Base-by-base conservation (phyloP, 23 tunicate genomes). In the Trididemnum miniatum region DNA sequence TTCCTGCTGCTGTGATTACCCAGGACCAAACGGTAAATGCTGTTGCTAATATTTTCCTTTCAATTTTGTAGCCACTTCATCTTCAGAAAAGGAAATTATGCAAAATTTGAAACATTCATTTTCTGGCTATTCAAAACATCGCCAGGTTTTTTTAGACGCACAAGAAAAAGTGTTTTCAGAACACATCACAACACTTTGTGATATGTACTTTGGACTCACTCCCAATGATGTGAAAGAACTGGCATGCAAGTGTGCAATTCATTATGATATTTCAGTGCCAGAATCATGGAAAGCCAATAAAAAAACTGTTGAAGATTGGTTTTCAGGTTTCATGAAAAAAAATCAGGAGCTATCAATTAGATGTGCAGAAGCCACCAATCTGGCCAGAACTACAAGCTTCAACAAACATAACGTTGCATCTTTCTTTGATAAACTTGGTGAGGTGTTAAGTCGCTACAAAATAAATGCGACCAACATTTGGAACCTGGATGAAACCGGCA, bases 401-500 rank as follows among this genome's bases (percentile, higher is more conserved):
- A 81, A 81, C 30, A 65, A 66, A n/a, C 76, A 65, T 71, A 81
- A 38, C 5, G 85, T 81, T 7, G 60, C 12, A 9, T 31, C 23
- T 31, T 81, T 81, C 35, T 81, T 71, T 35, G 31, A 81, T 26
- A 81, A 81, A 35, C 76, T 35, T 3, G 31, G 35, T 38, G 76
- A 64, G 34, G 52, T 64, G 3, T 33, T 81, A 34, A 31, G 27
- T 38, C 50, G 51, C 22, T 25, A 81, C 25, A 33, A 71, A 4
- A 71, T 33, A 34, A 29, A 35, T 32, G 77, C 83, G 2, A 25
- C 51, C n/a, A 31, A 81, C 22, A 15, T 81, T 2, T 66, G 72
- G 60, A 71, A 81, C 80, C 2, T 81, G 18, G 85, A 81, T 65
- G 80, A 81, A 34, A 62, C 52, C 26, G 85, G 80, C 59, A 35